Conservation (phyloP, 2,797 vertebrate genomes). For the Apogon hyalosoma region DNA sequence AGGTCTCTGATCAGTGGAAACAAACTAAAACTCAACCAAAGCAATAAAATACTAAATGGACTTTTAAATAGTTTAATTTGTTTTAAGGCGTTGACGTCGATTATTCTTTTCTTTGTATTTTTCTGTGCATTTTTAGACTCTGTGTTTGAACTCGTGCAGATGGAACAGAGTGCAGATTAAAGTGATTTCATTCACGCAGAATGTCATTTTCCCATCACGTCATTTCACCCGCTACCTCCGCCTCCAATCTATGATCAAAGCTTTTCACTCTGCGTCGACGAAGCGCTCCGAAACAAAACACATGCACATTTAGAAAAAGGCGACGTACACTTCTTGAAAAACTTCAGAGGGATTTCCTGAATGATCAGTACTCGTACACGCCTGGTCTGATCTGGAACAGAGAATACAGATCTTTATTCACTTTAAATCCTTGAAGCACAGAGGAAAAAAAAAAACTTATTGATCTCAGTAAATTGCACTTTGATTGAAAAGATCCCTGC, state of each 20-base stretch:
- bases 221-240: constrained; percentile 14
- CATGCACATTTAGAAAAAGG: constrained; percentile 15
- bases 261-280: constrained; percentile 38
- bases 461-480: constrained; percentile 59
- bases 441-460: constrained; percentile 36
- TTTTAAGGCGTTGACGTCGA: neutral
- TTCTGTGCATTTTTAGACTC: neutral
- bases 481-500: constrained; percentile 52
- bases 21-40: too few relatives aligned
- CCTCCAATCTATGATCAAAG: constrained; percentile 47
- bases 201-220: constrained; percentile 22
- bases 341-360: constrained; percentile 43
- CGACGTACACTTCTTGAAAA: neutral
- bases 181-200: constrained; percentile 29
- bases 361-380: neutral
- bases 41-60: too few relatives aligned
- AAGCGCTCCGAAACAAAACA: constrained; percentile 27
- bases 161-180: constrained; percentile 16
- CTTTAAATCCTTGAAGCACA: constrained; percentile 36
- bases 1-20: too few relatives aligned
- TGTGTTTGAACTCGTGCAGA: constrained; percentile 1
- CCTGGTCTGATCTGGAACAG: constrained; percentile 36
- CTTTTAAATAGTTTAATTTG: neutral
- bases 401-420: constrained; percentile 33
- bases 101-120: neutral